These are phyloP conservation scores for Lissocephala sabroskyi DNA, from an alignment of 2,888 invertebrate genomes.

Conservation along the genomic window DNA sequence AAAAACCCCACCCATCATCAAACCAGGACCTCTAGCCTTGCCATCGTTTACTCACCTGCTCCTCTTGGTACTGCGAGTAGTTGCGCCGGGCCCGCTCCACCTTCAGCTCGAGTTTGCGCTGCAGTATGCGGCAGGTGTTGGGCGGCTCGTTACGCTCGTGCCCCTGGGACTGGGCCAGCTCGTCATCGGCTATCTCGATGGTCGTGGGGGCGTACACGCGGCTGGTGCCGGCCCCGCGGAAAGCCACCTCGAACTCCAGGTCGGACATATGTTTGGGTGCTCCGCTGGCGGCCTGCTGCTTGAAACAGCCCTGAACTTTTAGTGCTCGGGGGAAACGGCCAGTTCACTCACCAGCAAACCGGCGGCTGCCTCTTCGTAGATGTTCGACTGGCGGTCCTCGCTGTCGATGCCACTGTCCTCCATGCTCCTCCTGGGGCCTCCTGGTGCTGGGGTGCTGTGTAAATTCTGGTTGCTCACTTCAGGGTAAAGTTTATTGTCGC, in stretches of 20 bases:
- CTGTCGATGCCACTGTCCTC: constrained; percentile 72
- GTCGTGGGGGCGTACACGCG: constrained; percentile 46
- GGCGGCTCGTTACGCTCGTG: constrained; percentile 53
- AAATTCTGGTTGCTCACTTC: too few relatives aligned
- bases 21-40: constrained; percentile 2
- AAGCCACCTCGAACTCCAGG: constrained; percentile 67
- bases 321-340: not conserved
- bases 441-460: too few relatives aligned
- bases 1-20: not conserved
- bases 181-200: constrained; percentile 53
- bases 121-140: constrained; percentile 71
- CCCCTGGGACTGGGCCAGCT: constrained; percentile 19
- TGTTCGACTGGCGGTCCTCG: constrained; percentile 66
- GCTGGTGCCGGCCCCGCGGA: constrained; percentile 46
- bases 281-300: constrained; percentile 48
- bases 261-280: constrained; percentile 59
- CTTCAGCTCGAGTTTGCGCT: constrained; percentile 72
- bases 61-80: constrained; percentile 69
- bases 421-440: too few relatives aligned
- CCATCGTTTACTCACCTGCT: constrained; percentile 44
- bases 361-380: constrained; percentile 52
- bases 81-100: constrained; percentile 72
- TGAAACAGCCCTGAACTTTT: constrained; percentile 23
- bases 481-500: constrained; percentile 39
- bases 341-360: constrained; percentile 44